These are phyloP conservation scores for Elephas maximus DNA, from an alignment of 2,113 vertebrate species.

Conservation along the genomic window DNA sequence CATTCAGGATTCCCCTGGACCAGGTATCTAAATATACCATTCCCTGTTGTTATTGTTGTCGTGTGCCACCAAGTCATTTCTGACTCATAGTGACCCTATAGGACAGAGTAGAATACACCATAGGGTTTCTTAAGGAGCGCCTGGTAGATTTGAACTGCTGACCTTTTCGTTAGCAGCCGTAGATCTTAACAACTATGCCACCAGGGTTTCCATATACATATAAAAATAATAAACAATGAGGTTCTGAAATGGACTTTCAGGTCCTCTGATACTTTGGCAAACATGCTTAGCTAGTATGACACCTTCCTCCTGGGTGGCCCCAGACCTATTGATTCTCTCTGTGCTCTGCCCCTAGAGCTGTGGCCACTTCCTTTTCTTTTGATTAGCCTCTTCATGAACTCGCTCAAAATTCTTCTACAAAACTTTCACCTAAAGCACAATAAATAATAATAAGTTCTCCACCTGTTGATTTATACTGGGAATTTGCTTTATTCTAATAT, in stretches of 20 bases:
- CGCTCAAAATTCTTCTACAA: not conserved
- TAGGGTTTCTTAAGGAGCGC: too few species aligned
- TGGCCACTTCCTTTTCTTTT: not conserved
- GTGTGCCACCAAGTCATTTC: too few species aligned
- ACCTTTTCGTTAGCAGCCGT: too few species aligned
- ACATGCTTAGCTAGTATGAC: not conserved
- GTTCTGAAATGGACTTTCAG: not conserved
- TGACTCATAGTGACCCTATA: too few species aligned
- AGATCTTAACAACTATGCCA: too few species aligned
- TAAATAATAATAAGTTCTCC: not conserved
- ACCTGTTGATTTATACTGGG: not conserved
- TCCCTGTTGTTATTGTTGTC: not conserved
- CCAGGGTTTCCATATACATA: not conserved
- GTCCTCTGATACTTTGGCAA: not conserved
- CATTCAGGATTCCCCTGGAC: not conserved
- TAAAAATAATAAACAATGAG: constrained; percentile 55
- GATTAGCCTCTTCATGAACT: not conserved
- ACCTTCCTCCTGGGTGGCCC: not conserved
- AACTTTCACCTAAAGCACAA: too few species aligned
- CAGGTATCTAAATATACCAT: constrained; percentile 42
- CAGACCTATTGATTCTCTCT: not conserved
- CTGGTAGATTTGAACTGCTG: too few species aligned
- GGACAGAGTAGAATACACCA: too few species aligned
- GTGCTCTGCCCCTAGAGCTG: not conserved
- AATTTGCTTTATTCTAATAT: constrained; percentile 9